Evolutionary conservation across 2,113 vertebrate genomes (phyloP).

Genomic region (Ondatra zibethicus): DNA sequence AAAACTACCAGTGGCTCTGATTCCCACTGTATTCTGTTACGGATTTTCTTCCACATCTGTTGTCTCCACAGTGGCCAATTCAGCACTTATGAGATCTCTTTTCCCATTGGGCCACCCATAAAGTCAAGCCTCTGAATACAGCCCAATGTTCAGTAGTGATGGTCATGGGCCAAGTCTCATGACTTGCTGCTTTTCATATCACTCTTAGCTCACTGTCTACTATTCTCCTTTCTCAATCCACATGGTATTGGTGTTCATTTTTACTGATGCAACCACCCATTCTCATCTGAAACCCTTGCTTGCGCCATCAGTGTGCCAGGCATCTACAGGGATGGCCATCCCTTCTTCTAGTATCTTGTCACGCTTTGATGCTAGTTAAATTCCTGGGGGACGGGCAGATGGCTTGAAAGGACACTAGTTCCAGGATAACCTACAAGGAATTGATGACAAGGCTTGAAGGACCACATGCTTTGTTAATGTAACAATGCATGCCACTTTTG

Average conservation of each 20-base stretch:
- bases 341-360: background rate
- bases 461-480: too few species aligned
- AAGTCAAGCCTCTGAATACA: background rate
- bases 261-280: background rate
- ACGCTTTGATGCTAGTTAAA: background rate
- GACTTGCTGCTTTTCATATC: background rate
- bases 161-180: background rate
- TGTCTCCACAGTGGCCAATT: background rate
- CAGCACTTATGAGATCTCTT: background rate
- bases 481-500: background rate
- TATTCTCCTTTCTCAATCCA: background rate
- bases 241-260: background rate
- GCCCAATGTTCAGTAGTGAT: background rate
- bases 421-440: background rate
- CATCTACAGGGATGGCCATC: background rate
- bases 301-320: background rate
- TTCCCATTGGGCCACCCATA: slow-evolving; percentile 30
- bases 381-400: background rate
- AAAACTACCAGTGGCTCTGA: background rate
- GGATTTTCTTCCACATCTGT: slow-evolving; percentile 4
- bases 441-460: background rate
- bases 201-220: background rate
- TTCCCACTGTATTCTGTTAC: background rate
- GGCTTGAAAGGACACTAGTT: background rate
- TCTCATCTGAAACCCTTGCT: background rate